Evolutionary conservation across 2,797 vertebrate genomes (phyloP).

Genomic region (Artibeus lituratus): DNA sequence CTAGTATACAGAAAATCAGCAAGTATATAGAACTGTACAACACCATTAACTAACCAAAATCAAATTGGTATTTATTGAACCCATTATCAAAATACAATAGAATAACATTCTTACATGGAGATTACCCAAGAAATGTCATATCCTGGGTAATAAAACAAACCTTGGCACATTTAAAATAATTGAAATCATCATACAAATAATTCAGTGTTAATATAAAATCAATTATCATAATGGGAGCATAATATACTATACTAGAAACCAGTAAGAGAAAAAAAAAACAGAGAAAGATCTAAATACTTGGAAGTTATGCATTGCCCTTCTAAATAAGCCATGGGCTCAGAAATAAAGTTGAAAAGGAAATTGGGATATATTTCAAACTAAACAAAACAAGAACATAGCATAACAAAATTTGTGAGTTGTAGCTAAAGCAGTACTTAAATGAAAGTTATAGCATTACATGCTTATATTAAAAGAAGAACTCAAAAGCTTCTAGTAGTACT

Average conservation of each 20-base stretch:
- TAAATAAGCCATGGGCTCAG: not conserved
- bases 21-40: not conserved
- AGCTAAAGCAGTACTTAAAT: not conserved
- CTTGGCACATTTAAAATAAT: not conserved
- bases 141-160: not conserved
- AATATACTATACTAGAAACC: not conserved
- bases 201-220: not conserved
- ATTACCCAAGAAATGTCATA: not conserved
- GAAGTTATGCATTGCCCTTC: not conserved
- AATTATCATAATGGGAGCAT: not conserved
- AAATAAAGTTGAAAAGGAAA: not conserved
- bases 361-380: not conserved
- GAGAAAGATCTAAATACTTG: not conserved
- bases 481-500: not conserved
- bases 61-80: not conserved
- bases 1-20: not conserved
- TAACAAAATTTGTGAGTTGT: not conserved
- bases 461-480: not conserved
- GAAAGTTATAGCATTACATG: not conserved
- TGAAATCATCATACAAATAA: not conserved
- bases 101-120: not conserved
- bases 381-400: not conserved
- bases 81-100: not conserved
- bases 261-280: not conserved
- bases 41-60: not conserved